Evolutionary conservation across 1,140 invertebrate genomes (phyloP).

Genomic region (Armadillidium nasatum): DNA sequence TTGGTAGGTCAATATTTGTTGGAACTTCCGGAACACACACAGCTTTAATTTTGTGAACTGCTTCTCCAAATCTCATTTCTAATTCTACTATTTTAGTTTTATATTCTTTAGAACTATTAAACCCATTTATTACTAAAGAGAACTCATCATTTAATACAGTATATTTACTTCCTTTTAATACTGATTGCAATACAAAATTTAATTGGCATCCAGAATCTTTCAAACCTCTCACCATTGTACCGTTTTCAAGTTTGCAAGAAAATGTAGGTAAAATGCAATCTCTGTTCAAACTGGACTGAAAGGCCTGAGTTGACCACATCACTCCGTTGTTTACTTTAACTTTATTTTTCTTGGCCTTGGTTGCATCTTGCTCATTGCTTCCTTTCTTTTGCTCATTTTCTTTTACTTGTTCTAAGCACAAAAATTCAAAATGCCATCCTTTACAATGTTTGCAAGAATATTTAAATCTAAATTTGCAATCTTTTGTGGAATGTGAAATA

Average conservation of each 20-base stretch:
- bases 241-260: background rate
- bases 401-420: background rate
- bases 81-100: no score
- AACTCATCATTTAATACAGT: no score
- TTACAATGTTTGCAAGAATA: background rate
- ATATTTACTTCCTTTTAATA: no score
- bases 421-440: background rate
- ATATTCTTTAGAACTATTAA: no score
- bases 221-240: background rate
- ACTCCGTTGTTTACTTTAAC: background rate
- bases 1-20: no score
- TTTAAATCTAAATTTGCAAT: constrained; percentile 12
- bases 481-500: background rate
- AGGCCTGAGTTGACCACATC: background rate
- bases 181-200: background rate
- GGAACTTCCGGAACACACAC: no score
- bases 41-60: no score
- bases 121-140: no score
- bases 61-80: no score
- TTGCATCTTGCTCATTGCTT: background rate
- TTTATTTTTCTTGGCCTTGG: background rate
- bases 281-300: background rate
- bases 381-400: background rate
- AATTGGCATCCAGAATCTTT: background rate
- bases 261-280: background rate